A percentile compares a stretch with the other conserved stretches of the same genome.
These are phyloP conservation scores for Microctenopoma stevenorrisi DNA, from an alignment of 2,797 vertebrate species.

Conservation along the genomic window DNA sequence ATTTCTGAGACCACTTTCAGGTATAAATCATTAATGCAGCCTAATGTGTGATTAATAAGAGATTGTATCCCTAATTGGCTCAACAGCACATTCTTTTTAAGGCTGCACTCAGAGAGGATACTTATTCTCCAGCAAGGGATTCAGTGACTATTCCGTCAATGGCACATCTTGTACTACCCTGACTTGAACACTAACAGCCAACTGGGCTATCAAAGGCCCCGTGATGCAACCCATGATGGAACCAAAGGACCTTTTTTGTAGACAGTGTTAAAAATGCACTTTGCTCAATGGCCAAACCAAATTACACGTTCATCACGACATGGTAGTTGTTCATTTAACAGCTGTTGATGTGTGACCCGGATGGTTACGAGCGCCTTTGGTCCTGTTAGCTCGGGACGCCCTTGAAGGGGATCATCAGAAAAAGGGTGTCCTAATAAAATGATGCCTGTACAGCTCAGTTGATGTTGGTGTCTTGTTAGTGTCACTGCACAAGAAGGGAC, in stretches of 20 bases:
- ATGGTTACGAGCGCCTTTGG: slow-evolving; percentile 42
- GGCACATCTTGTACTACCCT: slow-evolving; percentile 28
- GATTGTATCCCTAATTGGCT: slow-evolving; percentile 73
- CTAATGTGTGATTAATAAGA: slow-evolving; percentile 80
- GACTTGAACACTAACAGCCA: slow-evolving; percentile 37
- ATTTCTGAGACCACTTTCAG: slow-evolving; percentile 57
- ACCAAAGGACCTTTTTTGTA: slow-evolving; percentile 57
- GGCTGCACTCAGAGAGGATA: slow-evolving; percentile 60
- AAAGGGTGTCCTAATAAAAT: slow-evolving; percentile 40
- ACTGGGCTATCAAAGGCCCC: slow-evolving; percentile 49
- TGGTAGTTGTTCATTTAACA: slow-evolving; percentile 50
- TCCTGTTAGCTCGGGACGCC: slow-evolving; percentile 28
- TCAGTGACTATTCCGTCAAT: slow-evolving; percentile 35
- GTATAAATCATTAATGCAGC: slow-evolving; percentile 75
- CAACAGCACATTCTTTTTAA: slow-evolving; percentile 67
- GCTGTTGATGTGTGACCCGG: slow-evolving; percentile 56
- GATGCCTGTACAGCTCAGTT: slow-evolving; percentile 10
- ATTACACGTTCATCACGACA: slow-evolving; percentile 34
- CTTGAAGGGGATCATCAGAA: slow-evolving; percentile 4
- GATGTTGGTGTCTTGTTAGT: not conserved
- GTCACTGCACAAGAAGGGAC: too few species aligned
- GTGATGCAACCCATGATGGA: slow-evolving; percentile 9
- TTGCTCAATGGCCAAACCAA: slow-evolving; percentile 47
- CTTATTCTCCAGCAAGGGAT: slow-evolving; percentile 49
- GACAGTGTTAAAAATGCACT: slow-evolving; percentile 47